A percentile compares a stretch with the other conserved stretches of the same genome.
These are phyloP conservation scores for Apeira syringaria DNA, from an alignment of 2,888 invertebrate genomes.

Conservation along the genomic window DNA sequence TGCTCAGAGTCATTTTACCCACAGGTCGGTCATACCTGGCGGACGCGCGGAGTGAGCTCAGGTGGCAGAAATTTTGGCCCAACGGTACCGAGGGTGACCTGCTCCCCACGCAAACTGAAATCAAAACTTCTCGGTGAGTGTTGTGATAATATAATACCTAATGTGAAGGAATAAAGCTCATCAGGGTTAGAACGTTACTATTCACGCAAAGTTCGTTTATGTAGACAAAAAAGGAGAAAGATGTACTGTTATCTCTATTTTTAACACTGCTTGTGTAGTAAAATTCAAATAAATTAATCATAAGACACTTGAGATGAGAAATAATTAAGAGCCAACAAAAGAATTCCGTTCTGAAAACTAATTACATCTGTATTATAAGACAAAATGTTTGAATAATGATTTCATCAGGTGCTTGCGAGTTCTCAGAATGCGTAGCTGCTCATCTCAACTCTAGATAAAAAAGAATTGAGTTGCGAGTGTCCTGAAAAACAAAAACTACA, in stretches of 20 bases:
- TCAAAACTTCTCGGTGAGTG: conserved; percentile 67
- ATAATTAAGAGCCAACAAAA: conserved; percentile 5
- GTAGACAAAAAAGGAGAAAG: too few species aligned
- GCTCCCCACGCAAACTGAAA: conserved; percentile 61
- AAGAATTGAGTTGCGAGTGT: conserved; percentile 13
- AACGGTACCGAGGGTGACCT: conserved; percentile 78
- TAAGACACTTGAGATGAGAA: too few species aligned
- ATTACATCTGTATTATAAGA: not conserved
- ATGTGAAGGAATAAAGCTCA: too few species aligned
- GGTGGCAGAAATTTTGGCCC: conserved; percentile 86
- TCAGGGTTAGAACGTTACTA: too few species aligned
- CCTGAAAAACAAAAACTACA: conserved; percentile 1
- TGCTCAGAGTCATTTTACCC: not conserved
- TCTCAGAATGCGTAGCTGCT: conserved; percentile 3
- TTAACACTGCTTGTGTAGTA: too few species aligned
- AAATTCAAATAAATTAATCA: too few species aligned
- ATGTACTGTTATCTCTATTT: too few species aligned
- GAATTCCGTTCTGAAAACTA: conserved; percentile 3
- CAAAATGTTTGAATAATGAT: conserved; percentile 15
- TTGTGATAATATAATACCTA: too few species aligned
- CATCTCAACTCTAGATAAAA: conserved; percentile 11
- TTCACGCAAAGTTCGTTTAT: too few species aligned
- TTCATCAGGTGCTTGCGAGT: conserved; percentile 13
- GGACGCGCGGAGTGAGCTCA: conserved; percentile 87
- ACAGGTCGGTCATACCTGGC: conserved; percentile 87